phyloP scores from a whole-genome alignment of 2,797 vertebrate genomes.

The Liparis tanakae region DNA sequence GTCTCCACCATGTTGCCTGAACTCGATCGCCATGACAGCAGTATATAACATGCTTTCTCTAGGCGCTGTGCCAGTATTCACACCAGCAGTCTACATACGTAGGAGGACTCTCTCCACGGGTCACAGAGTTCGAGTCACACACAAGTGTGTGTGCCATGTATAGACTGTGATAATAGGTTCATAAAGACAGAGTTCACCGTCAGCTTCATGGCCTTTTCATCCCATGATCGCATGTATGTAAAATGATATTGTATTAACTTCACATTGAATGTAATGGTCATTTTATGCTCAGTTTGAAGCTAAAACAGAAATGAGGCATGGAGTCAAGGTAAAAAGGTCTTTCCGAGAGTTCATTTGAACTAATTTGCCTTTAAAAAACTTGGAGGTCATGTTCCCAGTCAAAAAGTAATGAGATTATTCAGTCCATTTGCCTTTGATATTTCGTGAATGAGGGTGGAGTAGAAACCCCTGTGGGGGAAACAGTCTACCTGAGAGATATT shows the following conservation, averaged over 20 bases:
- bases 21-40: constrained; percentile 35
- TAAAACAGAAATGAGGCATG: constrained; percentile 15
- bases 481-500: constrained; percentile 55
- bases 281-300: constrained; percentile 20
- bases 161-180: constrained; percentile 52
- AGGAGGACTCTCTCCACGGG: constrained; percentile 49
- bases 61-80: constrained; percentile 59
- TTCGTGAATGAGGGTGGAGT: constrained; percentile 17
- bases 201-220: constrained; percentile 24
- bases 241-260: constrained; percentile 7
- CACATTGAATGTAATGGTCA: constrained; percentile 4
- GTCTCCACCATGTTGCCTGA: constrained; percentile 14
- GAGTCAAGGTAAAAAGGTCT: constrained; percentile 14
- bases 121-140: constrained; percentile 51
- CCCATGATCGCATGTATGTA: constrained; percentile 15
- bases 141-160: constrained; percentile 50
- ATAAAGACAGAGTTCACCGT: constrained; percentile 38
- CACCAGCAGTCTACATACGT: constrained; percentile 40
- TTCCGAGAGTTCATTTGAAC: constrained; percentile 30
- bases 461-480: constrained; percentile 39
- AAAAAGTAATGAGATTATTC: constrained; percentile 53
- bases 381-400: constrained; percentile 34
- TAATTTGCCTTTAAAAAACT: constrained; percentile 51
- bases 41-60: constrained; percentile 45
- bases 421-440: constrained; percentile 60